Conservation (phyloP, 1,140 invertebrate species). For the Amphibalanus amphitrite region DNA sequence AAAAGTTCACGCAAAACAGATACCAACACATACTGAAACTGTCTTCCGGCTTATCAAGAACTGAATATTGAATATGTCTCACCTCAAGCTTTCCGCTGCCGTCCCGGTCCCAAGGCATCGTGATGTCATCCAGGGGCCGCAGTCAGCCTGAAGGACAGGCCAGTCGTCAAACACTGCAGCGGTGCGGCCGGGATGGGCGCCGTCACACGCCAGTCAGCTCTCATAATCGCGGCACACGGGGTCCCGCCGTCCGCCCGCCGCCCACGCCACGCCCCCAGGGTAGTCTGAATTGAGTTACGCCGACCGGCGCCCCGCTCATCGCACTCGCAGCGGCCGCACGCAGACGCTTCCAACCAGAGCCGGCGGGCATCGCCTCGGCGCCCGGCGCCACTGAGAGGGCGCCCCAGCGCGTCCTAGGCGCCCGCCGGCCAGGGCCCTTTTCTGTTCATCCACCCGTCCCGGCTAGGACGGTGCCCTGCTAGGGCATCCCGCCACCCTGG, state of each 20-base stretch:
- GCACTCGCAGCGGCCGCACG: neutral
- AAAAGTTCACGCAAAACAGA: too few species aligned
- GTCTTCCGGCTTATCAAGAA: too few species aligned
- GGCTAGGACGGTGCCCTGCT: neutral
- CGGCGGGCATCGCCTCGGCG: neutral
- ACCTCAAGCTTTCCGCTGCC: too few species aligned
- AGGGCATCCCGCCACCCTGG: neutral
- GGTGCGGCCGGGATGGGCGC: too few species aligned
- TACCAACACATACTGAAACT: too few species aligned
- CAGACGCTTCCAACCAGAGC: neutral
- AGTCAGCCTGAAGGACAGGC: too few species aligned
- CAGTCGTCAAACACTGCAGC: too few species aligned
- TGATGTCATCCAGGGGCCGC: too few species aligned
- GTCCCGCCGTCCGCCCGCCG: neutral
- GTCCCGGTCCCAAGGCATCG: too few species aligned
- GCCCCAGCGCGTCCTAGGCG: neutral
- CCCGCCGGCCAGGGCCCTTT: neutral
- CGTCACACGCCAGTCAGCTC: too few species aligned
- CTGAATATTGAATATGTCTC: too few species aligned
- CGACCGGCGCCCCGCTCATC: neutral
- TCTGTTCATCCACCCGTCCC: neutral
- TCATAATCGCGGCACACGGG: neutral
- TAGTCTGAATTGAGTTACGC: conserved; percentile 1
- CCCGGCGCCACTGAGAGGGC: too few species aligned
- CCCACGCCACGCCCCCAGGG: neutral